Evolutionary conservation across 2,113 vertebrate genomes (phyloP).

Genomic region (Syngnathus scovelli): DNA sequence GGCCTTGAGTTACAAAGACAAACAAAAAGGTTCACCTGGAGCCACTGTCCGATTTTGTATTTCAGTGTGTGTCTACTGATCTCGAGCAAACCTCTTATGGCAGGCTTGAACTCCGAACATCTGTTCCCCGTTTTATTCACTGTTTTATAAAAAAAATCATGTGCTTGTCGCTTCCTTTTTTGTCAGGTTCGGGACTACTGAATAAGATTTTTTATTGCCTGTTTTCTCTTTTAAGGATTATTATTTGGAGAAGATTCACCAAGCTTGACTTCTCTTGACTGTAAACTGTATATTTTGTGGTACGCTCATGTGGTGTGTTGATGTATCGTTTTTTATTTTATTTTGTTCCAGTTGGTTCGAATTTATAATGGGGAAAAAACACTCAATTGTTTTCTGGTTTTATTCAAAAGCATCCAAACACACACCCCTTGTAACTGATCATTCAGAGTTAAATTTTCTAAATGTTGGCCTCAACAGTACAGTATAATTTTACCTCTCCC

Average conservation of each 20-base stretch:
- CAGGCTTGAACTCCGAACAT: conserved; percentile 36
- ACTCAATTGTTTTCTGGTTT: conserved; percentile 34
- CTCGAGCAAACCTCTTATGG: conserved; percentile 45
- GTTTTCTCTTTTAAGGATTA: conserved; percentile 36
- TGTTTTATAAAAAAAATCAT: conserved; percentile 47
- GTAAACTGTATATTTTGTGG: conserved; percentile 76
- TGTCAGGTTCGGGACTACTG: conserved; percentile 70
- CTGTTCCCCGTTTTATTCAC: conserved; percentile 24
- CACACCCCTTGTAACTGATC: neutral
- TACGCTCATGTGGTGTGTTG: conserved; percentile 69
- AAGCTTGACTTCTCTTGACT: conserved; percentile 55
- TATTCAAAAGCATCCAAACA: neutral
- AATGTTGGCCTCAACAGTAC: neutral
- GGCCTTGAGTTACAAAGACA: conserved; percentile 27
- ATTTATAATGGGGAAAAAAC: conserved; percentile 63
- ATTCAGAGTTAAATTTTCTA: neutral
- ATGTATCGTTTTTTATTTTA: conserved; percentile 54
- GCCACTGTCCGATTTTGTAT: conserved; percentile 48
- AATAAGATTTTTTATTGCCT: conserved; percentile 46
- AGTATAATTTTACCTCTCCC: neutral
- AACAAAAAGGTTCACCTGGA: conserved; percentile 34
- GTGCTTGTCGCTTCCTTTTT: conserved; percentile 44
- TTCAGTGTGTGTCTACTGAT: conserved; percentile 45
- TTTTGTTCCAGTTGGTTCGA: conserved; percentile 68
- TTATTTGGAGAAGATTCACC: conserved; percentile 47